Base-by-base conservation (phyloP, 2,113 vertebrate genomes). In the Ahaetulla prasina region DNA sequence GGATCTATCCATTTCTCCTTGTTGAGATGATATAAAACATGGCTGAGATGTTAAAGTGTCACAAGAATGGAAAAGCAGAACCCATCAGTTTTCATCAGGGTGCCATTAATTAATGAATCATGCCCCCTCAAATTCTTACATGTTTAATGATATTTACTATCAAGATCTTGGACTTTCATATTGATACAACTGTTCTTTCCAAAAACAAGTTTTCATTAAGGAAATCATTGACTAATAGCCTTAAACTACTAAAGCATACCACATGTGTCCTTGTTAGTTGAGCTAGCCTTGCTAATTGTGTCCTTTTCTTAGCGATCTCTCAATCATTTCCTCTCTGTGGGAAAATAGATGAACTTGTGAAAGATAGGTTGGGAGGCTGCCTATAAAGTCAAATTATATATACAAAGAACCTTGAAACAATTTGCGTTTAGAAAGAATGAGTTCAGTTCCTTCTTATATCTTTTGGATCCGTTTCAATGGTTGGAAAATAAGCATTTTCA, bases 401-500 rank as follows among this genome's bases (percentile, higher is more conserved):
- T 95, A 94, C 91, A 84, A 80, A 0, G 91, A 94, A 92, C 85
- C 92, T 93, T 95, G 94, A 95, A 96, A 95, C 95, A 95, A 96
- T 96, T 96, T 96, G 95, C 95, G 96, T 96, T 95, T 94, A 22
- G 96, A 96, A 96, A 94, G 95, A 93, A 93, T 85, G 90, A 96
- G 94, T 96, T 74, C 53, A 93, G 90, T 94, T 94, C 93, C 95
- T 93, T 94, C 89, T 95, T 96, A 95, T 94, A 96, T 95, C 93
- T 96, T 94, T 95, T 92, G 93, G 95, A 94, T 94, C 92, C 94
- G 94, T 95, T 92, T 94, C 91, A 90, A 95, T 91, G 95, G 92
- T 95, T 91, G 91, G 95, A 92, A 95, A 96, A 95, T 96, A 96
- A 96, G 94, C 95, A 96, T 95, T 95, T 97, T 96, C 96, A 96